These are phyloP conservation scores for Aurelia coerulea DNA, from an alignment of 30 jellyfish, hydroid and myxozoan species.

Conservation along the genomic window DNA sequence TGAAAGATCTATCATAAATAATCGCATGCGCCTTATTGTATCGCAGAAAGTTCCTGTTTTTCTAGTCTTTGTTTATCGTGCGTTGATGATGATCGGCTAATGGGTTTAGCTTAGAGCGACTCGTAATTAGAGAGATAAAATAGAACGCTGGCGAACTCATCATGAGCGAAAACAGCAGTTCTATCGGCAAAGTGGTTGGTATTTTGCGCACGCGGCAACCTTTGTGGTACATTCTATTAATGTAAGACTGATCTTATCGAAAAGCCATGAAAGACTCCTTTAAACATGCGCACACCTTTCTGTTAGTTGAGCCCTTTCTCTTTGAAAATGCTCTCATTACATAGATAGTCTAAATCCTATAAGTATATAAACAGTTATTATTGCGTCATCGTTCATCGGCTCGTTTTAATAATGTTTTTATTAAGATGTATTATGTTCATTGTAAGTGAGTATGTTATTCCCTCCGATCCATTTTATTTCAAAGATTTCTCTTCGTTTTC, in stretches of 20 bases:
- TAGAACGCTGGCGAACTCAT: slow-evolving; percentile 64
- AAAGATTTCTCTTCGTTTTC: slow-evolving; percentile 51
- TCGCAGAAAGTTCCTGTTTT: slow-evolving; percentile 57
- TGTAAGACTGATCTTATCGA: slow-evolving; percentile 62
- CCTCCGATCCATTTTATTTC: slow-evolving; percentile 59
- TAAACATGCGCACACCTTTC: slow-evolving; percentile 65
- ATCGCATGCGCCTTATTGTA: slow-evolving; percentile 54
- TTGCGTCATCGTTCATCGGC: slow-evolving; percentile 70
- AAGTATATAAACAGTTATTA: slow-evolving; percentile 80
- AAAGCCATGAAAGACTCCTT: slow-evolving; percentile 62
- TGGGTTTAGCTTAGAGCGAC: slow-evolving; percentile 56
- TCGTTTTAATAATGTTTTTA: slow-evolving; percentile 66
- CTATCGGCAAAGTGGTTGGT: slow-evolving; percentile 53
- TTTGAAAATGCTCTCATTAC: slow-evolving; percentile 64
- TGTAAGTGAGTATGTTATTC: slow-evolving; percentile 50
- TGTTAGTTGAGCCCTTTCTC: slow-evolving; percentile 35
- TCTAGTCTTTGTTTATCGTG: slow-evolving; percentile 60
- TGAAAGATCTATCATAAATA: slow-evolving; percentile 26
- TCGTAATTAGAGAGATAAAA: slow-evolving; percentile 61
- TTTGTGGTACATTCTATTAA: slow-evolving; percentile 56
- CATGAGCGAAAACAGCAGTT: slow-evolving; percentile 42
- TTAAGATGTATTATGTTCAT: slow-evolving; percentile 71
- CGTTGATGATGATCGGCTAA: slow-evolving; percentile 67
- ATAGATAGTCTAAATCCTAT: slow-evolving; percentile 71
- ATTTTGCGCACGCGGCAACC: slow-evolving; percentile 65